Base-by-base conservation (phyloP, 1,140 invertebrate genomes). In the Halesus radiatus region DNA sequence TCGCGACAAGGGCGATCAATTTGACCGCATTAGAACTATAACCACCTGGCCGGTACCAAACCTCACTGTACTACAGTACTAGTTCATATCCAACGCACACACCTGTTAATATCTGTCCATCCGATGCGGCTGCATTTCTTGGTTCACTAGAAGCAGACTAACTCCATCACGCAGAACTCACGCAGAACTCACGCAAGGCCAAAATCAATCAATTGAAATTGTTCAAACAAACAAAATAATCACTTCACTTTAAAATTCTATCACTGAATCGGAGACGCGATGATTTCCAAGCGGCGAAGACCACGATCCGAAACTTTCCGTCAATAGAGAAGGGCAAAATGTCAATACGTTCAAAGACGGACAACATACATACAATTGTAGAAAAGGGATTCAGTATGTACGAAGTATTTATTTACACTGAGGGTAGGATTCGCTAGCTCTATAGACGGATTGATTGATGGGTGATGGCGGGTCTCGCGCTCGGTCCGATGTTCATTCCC, bases 61-160 rank as follows among this genome's bases (percentile, higher is more conserved):
- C 58, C 23, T 15, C 58, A 22, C 58, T 22, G 20, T 22, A 60
- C 3, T 60, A 8, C n/a, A 5, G 15, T 60, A 29, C 26, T 29
- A 23, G 58, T 60, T 60, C 20, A 20, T 60, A 60, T 60, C 58
- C 62, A 37, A 37, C 26, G 53, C 68, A 70, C 66, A 72, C 68
- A 72, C 50, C 68, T 72, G 45, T 26, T 37, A 13, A 53, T 72
- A 72, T 53, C 68, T 53, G 45, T 53, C 68, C 20, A 53, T 23
- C 18, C 50, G 10, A 16, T 20, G 13, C 22, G 13, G 16, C 15
- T 32, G 32, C 62, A 66, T 8, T 29, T 66, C 16, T 15, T 16
- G 15, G 26, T 66, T 29, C 62, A 29, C 22, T 66, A 20, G 10
- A 66, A 32, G 62, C 26, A 16, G 62, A 16, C 23, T 32, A 26